These are phyloP conservation scores for Clarias macrocephalus DNA, from an alignment of 2,113 vertebrate species.

Conservation along the genomic window DNA sequence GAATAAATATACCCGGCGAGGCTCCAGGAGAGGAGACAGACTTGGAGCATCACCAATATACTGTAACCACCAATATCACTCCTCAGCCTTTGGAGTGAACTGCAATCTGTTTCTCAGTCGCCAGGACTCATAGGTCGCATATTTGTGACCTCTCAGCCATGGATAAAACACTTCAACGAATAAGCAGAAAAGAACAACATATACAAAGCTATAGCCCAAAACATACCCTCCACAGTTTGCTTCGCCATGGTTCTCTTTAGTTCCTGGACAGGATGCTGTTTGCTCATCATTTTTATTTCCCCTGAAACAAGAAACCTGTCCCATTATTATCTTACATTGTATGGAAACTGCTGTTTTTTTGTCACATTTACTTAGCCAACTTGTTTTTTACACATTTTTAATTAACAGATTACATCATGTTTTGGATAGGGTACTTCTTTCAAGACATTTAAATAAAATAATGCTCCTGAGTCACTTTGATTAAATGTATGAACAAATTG, in stretches of 20 bases:
- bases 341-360: background rate
- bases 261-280: background rate
- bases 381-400: background rate
- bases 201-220: background rate
- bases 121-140: background rate
- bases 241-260: background rate
- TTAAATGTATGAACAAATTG: background rate
- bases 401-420: background rate
- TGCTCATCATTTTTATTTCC: constrained; percentile 2
- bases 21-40: background rate
- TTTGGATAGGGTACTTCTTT: background rate
- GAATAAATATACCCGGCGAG: background rate
- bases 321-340: background rate
- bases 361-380: background rate
- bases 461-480: background rate
- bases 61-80: background rate
- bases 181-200: background rate
- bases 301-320: background rate
- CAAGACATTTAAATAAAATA: background rate
- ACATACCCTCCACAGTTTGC: background rate
- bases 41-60: background rate
- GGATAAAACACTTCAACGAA: background rate
- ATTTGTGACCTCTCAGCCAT: background rate
- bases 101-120: background rate
- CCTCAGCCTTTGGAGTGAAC: background rate